These are phyloP conservation scores for Dreissena polymorpha DNA, from an alignment of 1,140 invertebrate genomes.

Conservation along the genomic window DNA sequence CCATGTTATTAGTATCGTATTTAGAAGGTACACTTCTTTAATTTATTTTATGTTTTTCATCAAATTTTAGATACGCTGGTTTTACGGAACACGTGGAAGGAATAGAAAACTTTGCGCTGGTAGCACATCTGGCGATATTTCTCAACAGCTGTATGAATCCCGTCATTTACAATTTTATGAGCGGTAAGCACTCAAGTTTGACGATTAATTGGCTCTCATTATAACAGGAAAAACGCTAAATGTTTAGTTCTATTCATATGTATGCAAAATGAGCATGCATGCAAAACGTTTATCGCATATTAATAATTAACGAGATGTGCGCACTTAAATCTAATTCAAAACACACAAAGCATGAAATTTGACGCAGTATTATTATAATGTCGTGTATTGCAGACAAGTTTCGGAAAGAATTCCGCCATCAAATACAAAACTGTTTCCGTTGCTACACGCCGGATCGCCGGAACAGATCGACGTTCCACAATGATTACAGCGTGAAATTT, in stretches of 20 bases:
- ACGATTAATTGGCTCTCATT: not conserved
- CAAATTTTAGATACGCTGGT: not conserved
- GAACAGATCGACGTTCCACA: not conserved
- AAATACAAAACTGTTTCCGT: not conserved
- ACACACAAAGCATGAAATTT: no score
- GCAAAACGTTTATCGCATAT: no score
- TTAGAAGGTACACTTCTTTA: no score
- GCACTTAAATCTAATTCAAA: no score
- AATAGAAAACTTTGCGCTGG: constrained; percentile 54
- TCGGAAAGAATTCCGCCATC: not conserved
- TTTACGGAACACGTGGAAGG: not conserved
- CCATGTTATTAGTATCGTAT: no score
- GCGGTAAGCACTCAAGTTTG: not conserved
- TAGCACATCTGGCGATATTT: constrained; percentile 81
- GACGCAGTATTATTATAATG: no score
- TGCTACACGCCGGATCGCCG: not conserved
- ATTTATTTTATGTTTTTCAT: not conserved
- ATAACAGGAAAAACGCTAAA: not conserved
- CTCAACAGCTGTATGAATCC: constrained; percentile 86
- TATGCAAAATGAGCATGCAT: no score
- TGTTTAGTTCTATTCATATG: no score
- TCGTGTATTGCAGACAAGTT: not conserved
- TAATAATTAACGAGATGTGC: no score
- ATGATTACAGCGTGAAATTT: not conserved
- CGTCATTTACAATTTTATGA: not conserved